A percentile compares a stretch with the other conserved stretches of the same genome.
phyloP scores from a whole-genome alignment of 2,797 vertebrate species.

The Petrocephalus schoutedeni region DNA sequence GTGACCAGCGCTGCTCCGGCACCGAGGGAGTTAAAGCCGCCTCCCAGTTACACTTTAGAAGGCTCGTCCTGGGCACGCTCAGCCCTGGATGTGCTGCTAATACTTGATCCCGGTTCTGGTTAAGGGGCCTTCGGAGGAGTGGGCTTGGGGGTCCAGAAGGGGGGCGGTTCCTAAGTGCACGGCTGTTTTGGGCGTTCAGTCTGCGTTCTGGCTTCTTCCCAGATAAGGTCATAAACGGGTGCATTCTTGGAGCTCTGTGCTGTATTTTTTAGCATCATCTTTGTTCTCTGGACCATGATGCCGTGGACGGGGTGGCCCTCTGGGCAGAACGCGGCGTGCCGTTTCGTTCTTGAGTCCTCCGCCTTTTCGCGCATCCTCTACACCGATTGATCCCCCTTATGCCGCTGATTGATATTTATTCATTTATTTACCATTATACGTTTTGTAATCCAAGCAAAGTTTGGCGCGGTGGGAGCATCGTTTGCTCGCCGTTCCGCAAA shows the following conservation, averaged over 20 bases:
- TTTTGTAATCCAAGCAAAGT: neutral
- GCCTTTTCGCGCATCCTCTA: neutral
- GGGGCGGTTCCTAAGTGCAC: neutral
- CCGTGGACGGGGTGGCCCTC: neutral
- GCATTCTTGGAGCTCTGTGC: neutral
- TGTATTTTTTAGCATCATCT: neutral
- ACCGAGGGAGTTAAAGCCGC: constrained; percentile 51
- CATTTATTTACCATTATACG: neutral
- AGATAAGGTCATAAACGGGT: neutral
- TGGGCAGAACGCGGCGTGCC: neutral
- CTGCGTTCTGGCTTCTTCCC: neutral
- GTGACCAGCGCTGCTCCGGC: constrained; percentile 40
- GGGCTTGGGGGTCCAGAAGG: constrained; percentile 27
- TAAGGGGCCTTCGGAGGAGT: neutral
- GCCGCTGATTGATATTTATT: too few species aligned
- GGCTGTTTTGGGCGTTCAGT: neutral
- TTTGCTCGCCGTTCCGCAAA: neutral
- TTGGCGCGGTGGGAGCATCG: neutral
- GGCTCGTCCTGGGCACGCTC: constrained; percentile 50
- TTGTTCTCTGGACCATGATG: neutral
- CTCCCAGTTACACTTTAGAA: constrained; percentile 52
- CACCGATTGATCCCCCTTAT: neutral
- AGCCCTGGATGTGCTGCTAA: neutral
- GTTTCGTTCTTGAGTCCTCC: neutral
- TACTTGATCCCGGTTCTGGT: constrained; percentile 48